These are phyloP conservation scores for Operophtera brumata DNA, from an alignment of 2,888 invertebrate species.

Conservation along the genomic window DNA sequence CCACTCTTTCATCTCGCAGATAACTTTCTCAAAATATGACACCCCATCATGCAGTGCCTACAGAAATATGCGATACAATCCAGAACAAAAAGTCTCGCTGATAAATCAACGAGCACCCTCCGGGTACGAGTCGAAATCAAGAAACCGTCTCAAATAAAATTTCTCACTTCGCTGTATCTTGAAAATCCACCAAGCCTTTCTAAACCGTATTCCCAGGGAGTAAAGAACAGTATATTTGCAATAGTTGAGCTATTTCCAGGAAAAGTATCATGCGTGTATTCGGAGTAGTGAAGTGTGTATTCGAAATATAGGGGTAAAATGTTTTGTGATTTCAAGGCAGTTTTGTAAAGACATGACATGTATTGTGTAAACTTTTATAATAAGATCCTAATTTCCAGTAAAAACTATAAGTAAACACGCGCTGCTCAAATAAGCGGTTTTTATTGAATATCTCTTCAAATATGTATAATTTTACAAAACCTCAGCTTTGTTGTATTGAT, in stretches of 20 bases:
- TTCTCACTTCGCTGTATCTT: conserved; percentile 68
- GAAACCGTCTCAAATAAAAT: conserved; percentile 77
- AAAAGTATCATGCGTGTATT: conserved; percentile 62
- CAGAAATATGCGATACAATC: conserved; percentile 35
- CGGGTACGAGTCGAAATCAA: conserved; percentile 61
- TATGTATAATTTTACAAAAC: too few species aligned
- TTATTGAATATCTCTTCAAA: too few species aligned
- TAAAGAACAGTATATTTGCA: conserved; percentile 32
- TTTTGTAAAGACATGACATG: too few species aligned
- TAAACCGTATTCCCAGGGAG: conserved; percentile 13
- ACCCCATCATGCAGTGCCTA: conserved; percentile 8
- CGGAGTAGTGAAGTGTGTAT: conserved; percentile 67
- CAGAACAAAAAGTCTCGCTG: conserved; percentile 48
- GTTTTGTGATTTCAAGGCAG: conserved; percentile 6
- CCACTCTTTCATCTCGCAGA: conserved; percentile 8
- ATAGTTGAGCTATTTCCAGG: conserved; percentile 35
- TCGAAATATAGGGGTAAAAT: conserved; percentile 52
- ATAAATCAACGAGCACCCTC: conserved; percentile 69
- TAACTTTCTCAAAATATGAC: conserved; percentile 14
- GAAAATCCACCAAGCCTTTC: conserved; percentile 41
- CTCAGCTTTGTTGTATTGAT: too few species aligned
- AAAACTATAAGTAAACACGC: too few species aligned
- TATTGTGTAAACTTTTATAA: too few species aligned
- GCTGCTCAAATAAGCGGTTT: too few species aligned
- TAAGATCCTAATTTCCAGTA: too few species aligned